Percentiles rank a stretch among this genome's conserved stretches.
These are phyloP conservation scores for Myanophis thanlyinensis DNA, from an alignment of 2,113 vertebrate genomes.

Conservation along the genomic window DNA sequence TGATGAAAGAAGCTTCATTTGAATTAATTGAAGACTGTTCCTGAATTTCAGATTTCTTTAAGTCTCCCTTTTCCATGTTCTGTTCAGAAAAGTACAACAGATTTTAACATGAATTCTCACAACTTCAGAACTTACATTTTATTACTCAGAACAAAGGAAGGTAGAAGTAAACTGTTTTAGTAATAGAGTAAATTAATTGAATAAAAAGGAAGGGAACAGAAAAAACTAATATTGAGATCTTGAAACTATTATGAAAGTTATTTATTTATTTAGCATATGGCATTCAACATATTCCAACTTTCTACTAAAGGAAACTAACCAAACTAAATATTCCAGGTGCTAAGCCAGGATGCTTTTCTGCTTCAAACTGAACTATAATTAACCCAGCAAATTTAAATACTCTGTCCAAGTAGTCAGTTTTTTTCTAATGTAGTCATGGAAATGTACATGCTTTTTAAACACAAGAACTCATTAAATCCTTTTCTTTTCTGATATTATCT, in stretches of 20 bases:
- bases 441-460: neutral
- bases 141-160: neutral
- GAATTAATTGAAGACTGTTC: conserved; percentile 56
- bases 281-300: neutral
- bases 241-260: neutral
- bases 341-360: neutral
- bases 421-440: neutral
- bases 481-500: neutral
- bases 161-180: neutral
- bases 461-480: neutral
- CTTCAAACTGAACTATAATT: neutral
- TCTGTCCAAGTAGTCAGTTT: neutral
- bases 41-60: conserved; percentile 56
- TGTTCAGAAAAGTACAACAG: conserved; percentile 54
- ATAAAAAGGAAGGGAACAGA: neutral
- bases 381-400: neutral
- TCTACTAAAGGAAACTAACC: neutral
- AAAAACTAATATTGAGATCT: neutral
- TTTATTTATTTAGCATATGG: neutral
- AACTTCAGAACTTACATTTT: neutral
- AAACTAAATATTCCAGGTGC: neutral
- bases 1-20: conserved; percentile 64
- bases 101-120: neutral
- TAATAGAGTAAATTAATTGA: neutral
- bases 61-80: conserved; percentile 53